Conservation (phyloP, 92 coral and sea anemone species). For the Palythoa caribaeorum region DNA sequence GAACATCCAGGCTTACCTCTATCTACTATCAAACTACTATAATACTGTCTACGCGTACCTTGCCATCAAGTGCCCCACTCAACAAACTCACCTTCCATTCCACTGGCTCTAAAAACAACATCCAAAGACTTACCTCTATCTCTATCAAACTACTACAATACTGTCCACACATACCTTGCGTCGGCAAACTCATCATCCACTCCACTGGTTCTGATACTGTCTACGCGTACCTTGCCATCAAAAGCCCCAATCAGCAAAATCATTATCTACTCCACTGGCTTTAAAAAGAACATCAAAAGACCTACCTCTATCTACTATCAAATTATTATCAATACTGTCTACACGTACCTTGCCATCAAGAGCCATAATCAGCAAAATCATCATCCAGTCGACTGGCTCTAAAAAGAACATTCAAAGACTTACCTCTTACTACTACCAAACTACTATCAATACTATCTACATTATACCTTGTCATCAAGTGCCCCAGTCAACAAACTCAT, state of each 20-base stretch:
- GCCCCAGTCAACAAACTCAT: no score
- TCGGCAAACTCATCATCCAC: conserved; percentile 78
- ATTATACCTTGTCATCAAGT: conserved; percentile 83
- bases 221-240: conserved; percentile 78
- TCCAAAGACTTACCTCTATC: neutral
- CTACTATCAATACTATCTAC: no score
- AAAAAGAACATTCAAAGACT: no score
- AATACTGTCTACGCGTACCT: conserved; percentile 44
- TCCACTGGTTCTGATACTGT: conserved; percentile 77
- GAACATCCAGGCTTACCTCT: neutral
- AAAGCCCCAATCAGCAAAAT: neutral
- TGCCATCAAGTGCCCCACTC: conserved; percentile 64
- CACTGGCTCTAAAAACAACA: no score
- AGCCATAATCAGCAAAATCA: no score
- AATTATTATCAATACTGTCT: no score
- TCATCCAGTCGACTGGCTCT: no score
- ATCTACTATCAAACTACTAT: no score
- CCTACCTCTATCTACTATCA: neutral
- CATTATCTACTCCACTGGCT: no score
- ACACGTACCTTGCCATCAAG: conserved; percentile 80
- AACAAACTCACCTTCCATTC: no score
- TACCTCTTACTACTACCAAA: neutral
- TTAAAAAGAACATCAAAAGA: neutral
- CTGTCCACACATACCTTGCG: conserved; percentile 21
- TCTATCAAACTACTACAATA: neutral